Percentiles rank a stretch among this genome's conserved stretches.
phyloP scores from a whole-genome alignment of 2,113 vertebrate species.

The Mystacornis crossleyi region DNA sequence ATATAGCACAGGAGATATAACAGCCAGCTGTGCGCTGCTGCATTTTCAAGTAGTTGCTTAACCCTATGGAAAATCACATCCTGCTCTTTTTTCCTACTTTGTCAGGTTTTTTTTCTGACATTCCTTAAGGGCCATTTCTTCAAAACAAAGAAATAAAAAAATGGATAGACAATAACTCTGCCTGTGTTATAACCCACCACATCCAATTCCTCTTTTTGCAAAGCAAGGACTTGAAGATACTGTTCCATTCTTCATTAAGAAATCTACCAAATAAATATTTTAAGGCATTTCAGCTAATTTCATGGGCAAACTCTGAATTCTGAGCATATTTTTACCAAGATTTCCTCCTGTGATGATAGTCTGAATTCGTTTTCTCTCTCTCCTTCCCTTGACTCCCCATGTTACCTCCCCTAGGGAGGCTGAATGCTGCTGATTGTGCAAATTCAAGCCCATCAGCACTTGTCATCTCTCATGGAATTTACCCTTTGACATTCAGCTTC shows the following conservation, averaged over 20 bases:
- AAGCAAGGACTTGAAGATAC: slow-evolving; percentile 32
- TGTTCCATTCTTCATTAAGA: background rate
- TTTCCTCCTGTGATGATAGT: slow-evolving; percentile 21
- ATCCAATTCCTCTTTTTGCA: slow-evolving; percentile 20
- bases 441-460: slow-evolving; percentile 50
- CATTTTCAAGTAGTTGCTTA: slow-evolving; percentile 41
- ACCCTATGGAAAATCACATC: slow-evolving; percentile 33
- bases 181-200: background rate
- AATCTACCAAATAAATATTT: slow-evolving; percentile 65
- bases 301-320: background rate
- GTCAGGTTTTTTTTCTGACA: background rate
- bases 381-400: background rate
- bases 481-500: slow-evolving; percentile 32
- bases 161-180: slow-evolving; percentile 3
- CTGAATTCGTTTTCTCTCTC: background rate
- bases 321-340: slow-evolving; percentile 40
- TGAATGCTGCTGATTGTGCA: slow-evolving; percentile 30
- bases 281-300: slow-evolving; percentile 57
- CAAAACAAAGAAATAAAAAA: background rate
- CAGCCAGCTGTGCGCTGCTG: background rate
- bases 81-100: background rate
- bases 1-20: background rate
- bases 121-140: background rate
- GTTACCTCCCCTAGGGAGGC: slow-evolving; percentile 14
- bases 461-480: slow-evolving; percentile 51